Percentiles rank a stretch among this genome's conserved stretches.
phyloP scores from a whole-genome alignment of 92 coral and sea anemone species.

The Palythoa caribaeorum region DNA sequence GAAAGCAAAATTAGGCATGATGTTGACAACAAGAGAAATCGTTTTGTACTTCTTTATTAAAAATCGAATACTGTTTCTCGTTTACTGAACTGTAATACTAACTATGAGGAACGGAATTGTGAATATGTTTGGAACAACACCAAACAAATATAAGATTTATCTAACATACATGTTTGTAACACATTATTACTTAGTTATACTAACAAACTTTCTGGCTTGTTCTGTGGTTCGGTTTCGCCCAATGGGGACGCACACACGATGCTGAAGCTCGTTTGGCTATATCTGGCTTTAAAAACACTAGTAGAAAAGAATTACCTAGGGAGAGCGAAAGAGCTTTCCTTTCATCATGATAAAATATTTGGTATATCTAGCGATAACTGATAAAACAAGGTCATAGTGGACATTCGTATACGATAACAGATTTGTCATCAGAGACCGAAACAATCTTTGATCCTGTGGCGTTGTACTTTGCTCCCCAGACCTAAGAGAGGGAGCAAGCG shows the following conservation, averaged over 20 bases:
- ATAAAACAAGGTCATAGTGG: conserved; percentile 61
- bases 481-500: conserved; percentile 57
- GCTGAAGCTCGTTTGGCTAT: background rate
- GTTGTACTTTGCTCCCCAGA: conserved; percentile 98
- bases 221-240: background rate
- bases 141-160: background rate
- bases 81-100: no score
- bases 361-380: background rate
- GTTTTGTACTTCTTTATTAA: no score
- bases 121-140: background rate
- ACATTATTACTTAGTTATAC: background rate
- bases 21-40: no score
- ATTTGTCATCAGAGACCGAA: conserved; percentile 95
- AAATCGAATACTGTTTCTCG: no score
- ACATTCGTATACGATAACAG: conserved; percentile 91
- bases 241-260: background rate
- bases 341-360: background rate
- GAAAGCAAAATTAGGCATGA: background rate
- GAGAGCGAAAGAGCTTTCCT: background rate
- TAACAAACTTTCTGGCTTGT: background rate
- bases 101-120: no score
- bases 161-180: background rate
- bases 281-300: background rate
- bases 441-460: conserved; percentile 97
- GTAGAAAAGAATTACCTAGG: background rate